phyloP scores from a whole-genome alignment of 2,888 invertebrate species.

The Diplolepis rosae region DNA sequence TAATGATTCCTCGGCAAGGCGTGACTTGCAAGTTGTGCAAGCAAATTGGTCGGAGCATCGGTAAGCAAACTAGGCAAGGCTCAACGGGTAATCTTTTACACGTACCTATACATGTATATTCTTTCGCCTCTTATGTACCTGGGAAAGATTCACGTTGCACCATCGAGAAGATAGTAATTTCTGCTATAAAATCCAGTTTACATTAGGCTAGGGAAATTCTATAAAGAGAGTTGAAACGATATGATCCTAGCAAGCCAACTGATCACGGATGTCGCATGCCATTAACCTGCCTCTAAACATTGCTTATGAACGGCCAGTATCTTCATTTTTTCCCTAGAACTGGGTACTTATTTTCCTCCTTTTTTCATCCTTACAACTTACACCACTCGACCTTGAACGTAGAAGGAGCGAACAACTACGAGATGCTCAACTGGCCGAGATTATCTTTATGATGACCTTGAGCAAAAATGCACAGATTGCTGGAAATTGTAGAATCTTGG shows the following conservation, averaged over 20 bases:
- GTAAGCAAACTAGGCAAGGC: slow-evolving; percentile 46
- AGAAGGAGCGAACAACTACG: slow-evolving; percentile 18
- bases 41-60: slow-evolving; percentile 42
- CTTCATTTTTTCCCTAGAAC: neutral
- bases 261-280: slow-evolving; percentile 35
- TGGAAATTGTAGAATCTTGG: neutral
- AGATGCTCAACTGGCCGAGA: slow-evolving; percentile 8
- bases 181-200: slow-evolving; percentile 26
- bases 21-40: slow-evolving; percentile 39
- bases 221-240: slow-evolving; percentile 16
- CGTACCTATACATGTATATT: slow-evolving; percentile 9
- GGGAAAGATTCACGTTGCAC: slow-evolving; percentile 29
- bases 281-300: slow-evolving; percentile 36
- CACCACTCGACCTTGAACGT: slow-evolving; percentile 28
- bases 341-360: slow-evolving; percentile 22
- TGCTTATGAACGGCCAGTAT: slow-evolving; percentile 9
- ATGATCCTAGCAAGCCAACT: slow-evolving; percentile 34
- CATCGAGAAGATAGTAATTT: slow-evolving; percentile 27
- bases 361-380: slow-evolving; percentile 25
- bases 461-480: neutral
- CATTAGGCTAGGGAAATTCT: slow-evolving; percentile 24
- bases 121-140: slow-evolving; percentile 33
- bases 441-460: slow-evolving; percentile 31
- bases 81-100: slow-evolving; percentile 40
- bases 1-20: slow-evolving; percentile 25